Conservation (phyloP, 2,797 vertebrate species). For the Alauda arvensis region DNA sequence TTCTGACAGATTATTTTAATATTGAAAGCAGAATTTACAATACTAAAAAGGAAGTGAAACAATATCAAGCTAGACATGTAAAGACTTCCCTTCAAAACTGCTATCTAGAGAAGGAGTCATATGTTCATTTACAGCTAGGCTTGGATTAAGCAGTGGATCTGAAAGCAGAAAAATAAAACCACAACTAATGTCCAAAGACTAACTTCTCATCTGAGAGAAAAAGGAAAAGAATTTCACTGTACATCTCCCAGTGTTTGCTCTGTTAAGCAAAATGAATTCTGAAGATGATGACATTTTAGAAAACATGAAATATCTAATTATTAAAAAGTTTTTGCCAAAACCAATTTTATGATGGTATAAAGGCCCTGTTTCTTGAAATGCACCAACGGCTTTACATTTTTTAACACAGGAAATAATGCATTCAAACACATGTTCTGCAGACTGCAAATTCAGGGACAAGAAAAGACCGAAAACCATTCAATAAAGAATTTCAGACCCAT, state of each 20-base stretch:
- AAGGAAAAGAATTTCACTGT: neutral
- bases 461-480: neutral
- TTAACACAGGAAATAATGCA: neutral
- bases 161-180: constrained; percentile 17
- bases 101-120: constrained; percentile 10
- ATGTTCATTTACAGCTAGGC: constrained; percentile 1
- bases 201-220: neutral
- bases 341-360: neutral
- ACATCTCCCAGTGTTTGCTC: neutral
- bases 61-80: neutral
- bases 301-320: neutral
- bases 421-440: neutral
- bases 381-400: neutral
- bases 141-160: neutral
- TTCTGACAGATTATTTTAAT: neutral
- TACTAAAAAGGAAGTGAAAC: constrained; percentile 25
- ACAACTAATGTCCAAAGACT: neutral
- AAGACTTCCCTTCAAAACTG: neutral
- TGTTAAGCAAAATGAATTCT: neutral
- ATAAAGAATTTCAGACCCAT: neutral
- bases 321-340: neutral
- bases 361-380: neutral
- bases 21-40: neutral
- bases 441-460: neutral
- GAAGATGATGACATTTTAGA: neutral